Percentiles rank a stretch among this genome's conserved stretches.
Evolutionary conservation across 2,797 vertebrate genomes (phyloP).

Genomic region (Catamblyrhynchus diadema): DNA sequence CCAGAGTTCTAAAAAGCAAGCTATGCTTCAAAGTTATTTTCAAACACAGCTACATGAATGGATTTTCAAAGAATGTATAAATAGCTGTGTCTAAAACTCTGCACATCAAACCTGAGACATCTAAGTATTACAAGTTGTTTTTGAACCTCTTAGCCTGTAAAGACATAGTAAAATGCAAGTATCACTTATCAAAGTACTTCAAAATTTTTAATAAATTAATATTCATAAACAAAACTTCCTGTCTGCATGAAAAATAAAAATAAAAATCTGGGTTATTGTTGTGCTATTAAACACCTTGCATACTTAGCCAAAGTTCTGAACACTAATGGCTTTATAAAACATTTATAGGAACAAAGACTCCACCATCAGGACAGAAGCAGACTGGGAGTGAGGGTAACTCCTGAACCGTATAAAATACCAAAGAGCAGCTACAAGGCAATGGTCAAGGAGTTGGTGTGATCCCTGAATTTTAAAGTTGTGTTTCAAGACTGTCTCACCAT

Average conservation of each 20-base stretch:
- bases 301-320: neutral
- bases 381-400: neutral
- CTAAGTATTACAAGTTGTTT: neutral
- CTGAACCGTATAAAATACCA: neutral
- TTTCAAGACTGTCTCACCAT: neutral
- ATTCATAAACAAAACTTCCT: neutral
- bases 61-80: conserved; percentile 9
- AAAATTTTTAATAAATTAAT: neutral
- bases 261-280: neutral
- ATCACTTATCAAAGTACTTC: neutral
- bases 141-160: neutral
- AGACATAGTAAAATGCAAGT: neutral
- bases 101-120: neutral
- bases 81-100: neutral
- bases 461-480: neutral
- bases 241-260: neutral
- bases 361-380: neutral
- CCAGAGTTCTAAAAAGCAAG: neutral
- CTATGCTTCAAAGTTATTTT: neutral
- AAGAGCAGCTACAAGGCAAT: neutral
- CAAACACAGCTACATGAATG: neutral
- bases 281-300: neutral
- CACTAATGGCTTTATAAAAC: neutral
- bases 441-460: neutral
- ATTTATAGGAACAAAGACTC: neutral